A percentile compares a stretch with the other conserved stretches of the same genome.
Evolutionary conservation across 2,113 vertebrate species (phyloP).

Genomic region (Neomonachus schauinslandi): DNA sequence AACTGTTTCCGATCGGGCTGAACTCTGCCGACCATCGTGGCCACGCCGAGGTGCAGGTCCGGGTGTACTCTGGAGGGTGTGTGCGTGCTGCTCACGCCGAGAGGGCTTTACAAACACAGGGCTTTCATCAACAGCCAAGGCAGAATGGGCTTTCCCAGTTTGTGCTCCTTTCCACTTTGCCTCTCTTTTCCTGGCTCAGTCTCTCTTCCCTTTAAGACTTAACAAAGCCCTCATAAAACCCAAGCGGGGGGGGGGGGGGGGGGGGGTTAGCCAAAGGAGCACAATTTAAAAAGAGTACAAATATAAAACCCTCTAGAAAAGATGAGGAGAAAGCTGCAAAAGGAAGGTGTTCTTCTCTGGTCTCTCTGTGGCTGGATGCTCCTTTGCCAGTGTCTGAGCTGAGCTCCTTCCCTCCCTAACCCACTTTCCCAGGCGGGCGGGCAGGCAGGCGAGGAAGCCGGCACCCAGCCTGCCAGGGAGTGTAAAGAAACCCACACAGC

Average conservation of each 20-base stretch:
- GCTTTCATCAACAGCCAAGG: conserved; percentile 36
- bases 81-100: conserved; percentile 37
- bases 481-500: conserved; percentile 79
- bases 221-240: conserved; percentile 68
- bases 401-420: conserved; percentile 86
- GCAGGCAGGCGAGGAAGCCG: conserved; percentile 44
- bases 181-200: conserved; percentile 21
- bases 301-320: conserved; percentile 70
- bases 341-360: conserved; percentile 49
- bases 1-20: conserved; percentile 94
- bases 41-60: conserved; percentile 78
- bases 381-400: conserved; percentile 78
- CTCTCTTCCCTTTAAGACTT: conserved; percentile 67
- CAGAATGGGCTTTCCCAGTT: not conserved
- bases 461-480: conserved; percentile 81
- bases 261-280: conserved; percentile 63
- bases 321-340: conserved; percentile 50
- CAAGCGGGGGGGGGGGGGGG: not conserved
- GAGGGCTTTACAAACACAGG: conserved; percentile 54
- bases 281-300: conserved; percentile 53
- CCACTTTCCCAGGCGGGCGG: conserved; percentile 88
- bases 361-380: conserved; percentile 76
- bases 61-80: conserved; percentile 46
- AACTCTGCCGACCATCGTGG: conserved; percentile 94
- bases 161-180: conserved; percentile 59